Evolutionary conservation across 2,888 invertebrate species (phyloP).

Genomic region (Lycia hirtaria): DNA sequence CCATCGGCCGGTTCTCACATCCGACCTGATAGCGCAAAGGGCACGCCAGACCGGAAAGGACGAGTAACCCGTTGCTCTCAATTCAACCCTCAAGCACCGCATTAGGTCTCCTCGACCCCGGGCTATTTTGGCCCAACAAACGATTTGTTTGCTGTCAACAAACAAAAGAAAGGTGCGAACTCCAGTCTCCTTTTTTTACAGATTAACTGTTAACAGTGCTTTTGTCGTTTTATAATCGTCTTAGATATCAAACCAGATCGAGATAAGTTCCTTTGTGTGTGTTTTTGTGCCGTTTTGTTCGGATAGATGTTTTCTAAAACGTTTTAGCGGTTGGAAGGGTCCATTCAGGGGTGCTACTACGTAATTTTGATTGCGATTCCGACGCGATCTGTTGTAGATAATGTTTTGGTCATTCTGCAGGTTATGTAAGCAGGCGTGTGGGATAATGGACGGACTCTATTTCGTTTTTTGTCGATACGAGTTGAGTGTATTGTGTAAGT

Average conservation of each 20-base stretch:
- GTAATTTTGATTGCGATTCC: conserved; percentile 59
- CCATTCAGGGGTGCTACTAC: conserved; percentile 63
- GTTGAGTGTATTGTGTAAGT: background rate
- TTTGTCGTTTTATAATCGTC: conserved; percentile 76
- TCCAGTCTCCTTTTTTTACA: conserved; percentile 55
- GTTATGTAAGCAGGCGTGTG: conserved; percentile 36
- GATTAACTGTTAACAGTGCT: conserved; percentile 59
- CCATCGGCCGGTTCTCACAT: conserved; percentile 64
- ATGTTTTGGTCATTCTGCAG: conserved; percentile 45
- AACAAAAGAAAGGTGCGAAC: conserved; percentile 80
- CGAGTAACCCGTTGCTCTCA: conserved; percentile 78
- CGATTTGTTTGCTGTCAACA: conserved; percentile 84
- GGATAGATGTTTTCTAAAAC: conserved; percentile 66
- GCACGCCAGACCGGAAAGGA: conserved; percentile 72
- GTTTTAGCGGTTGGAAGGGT: conserved; percentile 73
- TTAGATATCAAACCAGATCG: conserved; percentile 73
- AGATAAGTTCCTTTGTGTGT: conserved; percentile 70
- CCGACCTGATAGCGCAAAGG: conserved; percentile 70
- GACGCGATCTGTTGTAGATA: conserved; percentile 68
- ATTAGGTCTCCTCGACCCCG: conserved; percentile 70
- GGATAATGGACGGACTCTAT: conserved; percentile 42
- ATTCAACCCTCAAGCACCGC: conserved; percentile 77
- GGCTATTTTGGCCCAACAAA: conserved; percentile 75
- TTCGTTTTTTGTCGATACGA: conserved; percentile 14
- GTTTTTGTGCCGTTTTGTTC: conserved; percentile 63